phyloP scores from a whole-genome alignment of 2,888 invertebrate species.

The Amphimallon solstitiale region DNA sequence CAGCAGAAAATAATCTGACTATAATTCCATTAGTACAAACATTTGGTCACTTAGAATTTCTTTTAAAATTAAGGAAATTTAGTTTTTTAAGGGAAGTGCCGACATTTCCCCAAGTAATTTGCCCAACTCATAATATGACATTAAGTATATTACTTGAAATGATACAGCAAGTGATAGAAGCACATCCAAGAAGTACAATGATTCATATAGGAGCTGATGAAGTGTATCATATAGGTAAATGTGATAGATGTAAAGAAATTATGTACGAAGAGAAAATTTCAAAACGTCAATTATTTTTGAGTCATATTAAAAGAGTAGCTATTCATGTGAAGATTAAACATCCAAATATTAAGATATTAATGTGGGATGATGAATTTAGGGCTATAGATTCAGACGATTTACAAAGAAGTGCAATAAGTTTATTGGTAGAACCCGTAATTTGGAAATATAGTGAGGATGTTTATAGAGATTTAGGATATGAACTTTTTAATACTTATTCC shows the following conservation, averaged over 20 bases:
- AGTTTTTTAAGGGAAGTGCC: slow-evolving; percentile 73
- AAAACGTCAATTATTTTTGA: slow-evolving; percentile 70
- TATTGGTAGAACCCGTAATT: slow-evolving; percentile 72
- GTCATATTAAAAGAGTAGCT: slow-evolving; percentile 70
- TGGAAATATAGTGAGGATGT: slow-evolving; percentile 73
- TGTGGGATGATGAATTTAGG: slow-evolving; percentile 88
- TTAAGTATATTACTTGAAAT: slow-evolving; percentile 70
- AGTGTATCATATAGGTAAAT: slow-evolving; percentile 77
- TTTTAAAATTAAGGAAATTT: slow-evolving; percentile 76
- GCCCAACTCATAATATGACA: slow-evolving; percentile 73
- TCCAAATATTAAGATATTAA: slow-evolving; percentile 69
- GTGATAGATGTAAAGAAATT: slow-evolving; percentile 66
- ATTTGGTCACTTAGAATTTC: slow-evolving; percentile 86
- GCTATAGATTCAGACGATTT: slow-evolving; percentile 65
- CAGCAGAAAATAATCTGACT: slow-evolving; percentile 69
- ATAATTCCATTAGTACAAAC: slow-evolving; percentile 87
- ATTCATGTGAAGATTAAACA: slow-evolving; percentile 63
- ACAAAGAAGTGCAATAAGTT: slow-evolving; percentile 62
- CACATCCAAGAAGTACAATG: slow-evolving; percentile 65
- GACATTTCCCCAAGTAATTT: slow-evolving; percentile 72
- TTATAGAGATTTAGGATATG: slow-evolving; percentile 55
- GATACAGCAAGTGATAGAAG: slow-evolving; percentile 74
- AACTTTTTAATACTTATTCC: slow-evolving; percentile 68
- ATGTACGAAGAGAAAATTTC: slow-evolving; percentile 60
- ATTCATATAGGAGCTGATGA: slow-evolving; percentile 88